Percentiles rank a stretch among this genome's conserved stretches.
Evolutionary conservation across 2,888 invertebrate genomes (phyloP).

Genomic region (Acrobasis consociella): DNA sequence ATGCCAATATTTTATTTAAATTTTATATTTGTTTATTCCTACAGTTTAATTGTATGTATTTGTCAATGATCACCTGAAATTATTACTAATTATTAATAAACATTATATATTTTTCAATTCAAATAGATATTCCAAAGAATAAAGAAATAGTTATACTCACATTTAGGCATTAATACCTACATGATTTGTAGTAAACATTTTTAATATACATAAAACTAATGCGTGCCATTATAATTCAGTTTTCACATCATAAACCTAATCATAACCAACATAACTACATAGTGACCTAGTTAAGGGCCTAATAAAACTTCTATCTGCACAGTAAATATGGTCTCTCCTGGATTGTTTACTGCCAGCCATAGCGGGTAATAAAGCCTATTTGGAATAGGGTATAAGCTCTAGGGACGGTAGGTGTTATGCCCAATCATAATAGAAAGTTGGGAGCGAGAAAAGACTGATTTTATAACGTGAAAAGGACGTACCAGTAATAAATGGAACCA

Average conservation of each 20-base stretch:
- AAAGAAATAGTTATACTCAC: too few relatives aligned
- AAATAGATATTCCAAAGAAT: too few relatives aligned
- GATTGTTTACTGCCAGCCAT: neutral
- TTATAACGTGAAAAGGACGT: too few relatives aligned
- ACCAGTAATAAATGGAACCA: too few relatives aligned
- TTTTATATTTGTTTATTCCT: too few relatives aligned
- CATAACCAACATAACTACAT: neutral
- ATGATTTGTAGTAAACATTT: neutral
- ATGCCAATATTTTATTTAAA: too few relatives aligned
- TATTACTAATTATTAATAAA: too few relatives aligned
- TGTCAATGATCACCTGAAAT: too few relatives aligned
- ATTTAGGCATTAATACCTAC: too few relatives aligned
- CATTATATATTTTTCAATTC: too few relatives aligned
- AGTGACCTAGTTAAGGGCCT: neutral
- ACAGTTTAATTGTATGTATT: too few relatives aligned
- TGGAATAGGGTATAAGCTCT: conserved; percentile 10
- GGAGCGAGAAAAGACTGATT: neutral
- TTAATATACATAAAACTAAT: neutral
- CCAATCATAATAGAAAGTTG: neutral
- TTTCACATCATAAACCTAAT: neutral
- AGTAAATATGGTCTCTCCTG: neutral
- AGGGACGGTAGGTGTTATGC: neutral
- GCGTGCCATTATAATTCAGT: neutral
- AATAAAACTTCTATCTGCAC: conserved; percentile 5
- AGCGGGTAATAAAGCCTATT: neutral